Conservation (phyloP, 2,797 vertebrate genomes). For the Neostethus bicornis region DNA sequence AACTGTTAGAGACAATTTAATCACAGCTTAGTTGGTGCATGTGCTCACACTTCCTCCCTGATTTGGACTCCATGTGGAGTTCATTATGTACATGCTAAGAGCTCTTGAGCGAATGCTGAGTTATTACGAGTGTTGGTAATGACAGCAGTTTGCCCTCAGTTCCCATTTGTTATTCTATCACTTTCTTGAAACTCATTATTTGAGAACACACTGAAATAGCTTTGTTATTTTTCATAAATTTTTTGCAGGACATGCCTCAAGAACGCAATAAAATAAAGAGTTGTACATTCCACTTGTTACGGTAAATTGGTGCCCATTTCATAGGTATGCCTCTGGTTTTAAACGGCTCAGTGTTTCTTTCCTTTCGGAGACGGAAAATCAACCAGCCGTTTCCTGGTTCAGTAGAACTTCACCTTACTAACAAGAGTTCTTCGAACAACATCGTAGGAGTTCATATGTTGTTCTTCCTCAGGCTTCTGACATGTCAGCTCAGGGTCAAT, state of each 20-base stretch:
- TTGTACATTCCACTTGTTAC: background rate
- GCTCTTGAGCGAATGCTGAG: conserved; percentile 29
- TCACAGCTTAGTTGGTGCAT: background rate
- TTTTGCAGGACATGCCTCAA: background rate
- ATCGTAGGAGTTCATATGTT: conserved; percentile 34
- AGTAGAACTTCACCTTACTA: conserved; percentile 24
- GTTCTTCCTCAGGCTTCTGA: conserved; percentile 46
- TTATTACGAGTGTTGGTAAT: conserved; percentile 15
- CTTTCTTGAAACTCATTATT: conserved; percentile 28
- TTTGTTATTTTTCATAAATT: background rate
- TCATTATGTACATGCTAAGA: conserved; percentile 14
- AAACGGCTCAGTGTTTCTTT: conserved; percentile 7
- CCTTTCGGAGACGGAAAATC: conserved; percentile 18
- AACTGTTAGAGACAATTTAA: conserved; percentile 3
- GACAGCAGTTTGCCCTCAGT: conserved; percentile 22
- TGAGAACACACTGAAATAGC: conserved; percentile 26
- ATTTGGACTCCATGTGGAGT: conserved; percentile 8
- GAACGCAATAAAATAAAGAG: background rate
- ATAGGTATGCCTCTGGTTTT: conserved; percentile 1
- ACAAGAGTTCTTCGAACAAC: conserved; percentile 28
- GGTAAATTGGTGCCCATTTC: background rate
- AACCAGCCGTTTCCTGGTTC: conserved; percentile 32
- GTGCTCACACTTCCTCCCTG: background rate
- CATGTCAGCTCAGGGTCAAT: conserved; percentile 73
- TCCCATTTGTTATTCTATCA: conserved; percentile 25